A percentile compares a stretch with the other conserved stretches of the same genome.
These are phyloP conservation scores for Variabilichromis moorii DNA, from an alignment of 2,113 vertebrate genomes.

Conservation along the genomic window DNA sequence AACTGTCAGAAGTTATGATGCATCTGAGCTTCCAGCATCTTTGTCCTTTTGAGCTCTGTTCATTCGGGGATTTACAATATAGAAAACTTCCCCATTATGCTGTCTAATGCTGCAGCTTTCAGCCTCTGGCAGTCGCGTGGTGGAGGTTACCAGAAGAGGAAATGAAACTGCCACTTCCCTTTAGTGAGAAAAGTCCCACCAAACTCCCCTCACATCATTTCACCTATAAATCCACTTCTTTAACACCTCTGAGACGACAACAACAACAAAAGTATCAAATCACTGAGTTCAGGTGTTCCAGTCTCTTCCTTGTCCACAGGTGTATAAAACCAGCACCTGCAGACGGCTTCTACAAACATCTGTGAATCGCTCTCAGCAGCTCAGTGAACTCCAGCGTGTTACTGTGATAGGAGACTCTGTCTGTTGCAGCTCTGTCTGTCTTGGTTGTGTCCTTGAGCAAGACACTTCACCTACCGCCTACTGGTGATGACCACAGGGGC, in stretches of 20 bases:
- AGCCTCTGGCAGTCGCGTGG: not conserved
- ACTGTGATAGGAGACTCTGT: not conserved
- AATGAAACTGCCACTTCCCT: not conserved
- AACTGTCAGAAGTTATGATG: not conserved
- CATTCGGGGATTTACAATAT: not conserved
- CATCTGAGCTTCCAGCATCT: not conserved
- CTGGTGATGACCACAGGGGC: too few relatives aligned
- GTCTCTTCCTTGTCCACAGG: not conserved
- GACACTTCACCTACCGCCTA: too few relatives aligned
- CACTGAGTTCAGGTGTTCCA: not conserved
- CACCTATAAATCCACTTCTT: not conserved
- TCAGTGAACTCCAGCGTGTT: not conserved
- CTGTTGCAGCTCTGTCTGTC: too few relatives aligned
- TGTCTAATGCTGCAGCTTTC: not conserved
- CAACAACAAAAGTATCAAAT: not conserved
- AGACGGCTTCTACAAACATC: not conserved
- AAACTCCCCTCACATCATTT: not conserved
- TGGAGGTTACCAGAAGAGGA: not conserved
- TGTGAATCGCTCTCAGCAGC: not conserved
- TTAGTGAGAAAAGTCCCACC: not conserved
- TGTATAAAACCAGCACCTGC: not conserved
- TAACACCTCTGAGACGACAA: not conserved
- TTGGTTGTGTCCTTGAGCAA: too few relatives aligned
- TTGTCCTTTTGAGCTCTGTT: not conserved
- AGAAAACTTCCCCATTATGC: not conserved